phyloP scores from a whole-genome alignment of 2,113 vertebrate species.

The Machaerirhynchus nigripectus region DNA sequence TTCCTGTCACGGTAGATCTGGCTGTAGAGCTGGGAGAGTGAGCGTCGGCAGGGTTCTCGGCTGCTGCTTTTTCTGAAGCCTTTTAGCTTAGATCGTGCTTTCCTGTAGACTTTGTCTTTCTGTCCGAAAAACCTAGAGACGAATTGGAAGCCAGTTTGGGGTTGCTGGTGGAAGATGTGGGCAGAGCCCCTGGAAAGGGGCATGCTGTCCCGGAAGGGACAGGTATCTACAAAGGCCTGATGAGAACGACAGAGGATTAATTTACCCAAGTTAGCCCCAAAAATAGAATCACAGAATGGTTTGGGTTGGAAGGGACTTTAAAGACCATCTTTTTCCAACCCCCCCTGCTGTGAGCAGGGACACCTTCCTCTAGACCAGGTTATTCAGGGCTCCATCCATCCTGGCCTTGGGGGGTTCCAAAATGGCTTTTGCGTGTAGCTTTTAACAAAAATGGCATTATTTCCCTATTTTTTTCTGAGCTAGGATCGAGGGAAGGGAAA shows the following conservation, averaged over 20 bases:
- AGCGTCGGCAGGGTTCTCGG: background rate
- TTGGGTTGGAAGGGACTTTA: background rate
- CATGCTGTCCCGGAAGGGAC: accelerated
- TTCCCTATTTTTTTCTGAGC: background rate
- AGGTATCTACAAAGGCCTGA: accelerated
- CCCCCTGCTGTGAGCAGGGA: background rate
- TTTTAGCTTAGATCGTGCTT: background rate
- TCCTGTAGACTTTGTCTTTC: background rate
- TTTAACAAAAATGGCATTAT: background rate
- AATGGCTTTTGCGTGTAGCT: accelerated
- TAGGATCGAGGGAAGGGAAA: background rate
- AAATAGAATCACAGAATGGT: background rate
- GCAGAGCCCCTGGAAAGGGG: background rate
- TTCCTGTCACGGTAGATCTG: background rate
- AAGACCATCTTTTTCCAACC: background rate
- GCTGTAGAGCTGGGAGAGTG: background rate
- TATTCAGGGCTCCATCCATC: background rate
- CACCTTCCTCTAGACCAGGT: background rate
- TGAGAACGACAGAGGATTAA: accelerated
- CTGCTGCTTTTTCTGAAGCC: background rate
- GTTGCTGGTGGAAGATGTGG: accelerated
- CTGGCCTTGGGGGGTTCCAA: background rate
- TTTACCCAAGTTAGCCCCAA: background rate
- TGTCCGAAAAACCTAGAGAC: background rate
- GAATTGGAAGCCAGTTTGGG: background rate